Evolutionary conservation across 2,113 vertebrate genomes (phyloP), one percentile per base, ranked within the genome.

Genomic region (Lophura nycthemera): DNA sequence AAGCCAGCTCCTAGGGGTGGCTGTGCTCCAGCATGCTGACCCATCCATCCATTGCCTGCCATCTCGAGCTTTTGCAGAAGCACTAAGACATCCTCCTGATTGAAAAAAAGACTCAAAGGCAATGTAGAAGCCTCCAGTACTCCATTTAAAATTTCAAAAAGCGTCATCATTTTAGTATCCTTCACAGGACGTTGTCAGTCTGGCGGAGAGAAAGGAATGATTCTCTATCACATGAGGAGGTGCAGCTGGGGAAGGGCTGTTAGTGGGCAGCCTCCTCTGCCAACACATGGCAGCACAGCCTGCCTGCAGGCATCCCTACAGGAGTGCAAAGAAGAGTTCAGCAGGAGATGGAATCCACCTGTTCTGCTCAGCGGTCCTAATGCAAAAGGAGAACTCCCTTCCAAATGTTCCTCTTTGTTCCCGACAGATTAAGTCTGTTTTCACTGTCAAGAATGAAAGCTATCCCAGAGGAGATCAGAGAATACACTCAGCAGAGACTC

Each of bases 391-490:
- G 40, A 69, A 18, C 8, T 91, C 64, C 69, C n/a, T 83, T 74
- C 82, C 64, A 57, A 86, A 65, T 86, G 61, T 73, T 92, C 54
- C 29, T 66, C 70, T 88, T 90, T 93, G 57, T 30, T 83, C 77
- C 76, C 36, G 72, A 82, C 0, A 92, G 92, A 92, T 86, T 65
- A 86, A 73, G 40, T 54, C 69, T 83, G 56, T 89, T 77, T 90
- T 82, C 80, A 50, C 70, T 72, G 43, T 86, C 59, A 84, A 75
- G 48, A 91, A 84, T 82, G 80, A 95, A 88, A 95, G 95, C 75
- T 76, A 78, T 29, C 73, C 59, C 57, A 56, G 70, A 86, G 76
- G 88, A 94, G 88, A 95, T 65, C 64, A 65, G 43, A 87, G 64
- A 57, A 45, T 75, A 47, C 73, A 72, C 67, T 94, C 85, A 84